Percentiles rank a stretch among this genome's conserved stretches.
phyloP scores from a whole-genome alignment of 1,140 invertebrate genomes.

The Amphibalanus amphitrite region DNA sequence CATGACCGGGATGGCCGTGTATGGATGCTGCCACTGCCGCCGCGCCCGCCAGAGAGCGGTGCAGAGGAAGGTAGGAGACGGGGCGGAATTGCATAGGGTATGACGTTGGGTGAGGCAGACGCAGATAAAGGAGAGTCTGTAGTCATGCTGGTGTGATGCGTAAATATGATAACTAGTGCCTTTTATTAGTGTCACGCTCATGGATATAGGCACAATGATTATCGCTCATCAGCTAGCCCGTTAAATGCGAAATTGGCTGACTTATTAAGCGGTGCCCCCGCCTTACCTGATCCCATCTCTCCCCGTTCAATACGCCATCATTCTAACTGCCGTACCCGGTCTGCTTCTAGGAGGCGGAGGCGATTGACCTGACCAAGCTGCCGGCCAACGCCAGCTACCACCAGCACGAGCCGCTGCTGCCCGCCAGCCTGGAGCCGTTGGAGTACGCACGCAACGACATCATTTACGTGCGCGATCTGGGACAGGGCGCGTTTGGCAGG shows the following conservation, averaged over 20 bases:
- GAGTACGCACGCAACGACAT: constrained; percentile 93
- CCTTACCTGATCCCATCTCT: not conserved
- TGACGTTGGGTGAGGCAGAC: too few relatives aligned
- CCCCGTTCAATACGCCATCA: too few relatives aligned
- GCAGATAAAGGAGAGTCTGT: too few relatives aligned
- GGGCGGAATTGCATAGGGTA: too few relatives aligned
- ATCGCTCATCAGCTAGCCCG: not conserved
- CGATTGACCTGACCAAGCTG: constrained; percentile 74
- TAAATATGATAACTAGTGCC: too few relatives aligned
- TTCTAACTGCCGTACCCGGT: too few relatives aligned
- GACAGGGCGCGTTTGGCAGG: constrained; percentile 86
- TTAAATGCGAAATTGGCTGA: not conserved
- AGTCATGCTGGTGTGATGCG: too few relatives aligned
- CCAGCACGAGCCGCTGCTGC: constrained; percentile 55
- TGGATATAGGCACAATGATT: not conserved
- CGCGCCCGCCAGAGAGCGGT: not conserved
- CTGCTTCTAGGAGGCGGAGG: constrained; percentile 38
- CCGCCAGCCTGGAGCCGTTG: constrained; percentile 80
- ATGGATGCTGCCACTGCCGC: not conserved
- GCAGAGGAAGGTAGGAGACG: constrained; percentile 3
- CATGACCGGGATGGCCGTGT: not conserved
- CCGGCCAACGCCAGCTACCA: constrained; percentile 76
- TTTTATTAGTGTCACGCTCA: not conserved
- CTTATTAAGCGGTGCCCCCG: not conserved
- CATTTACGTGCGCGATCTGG: constrained; percentile 79